Percentiles rank a stretch among this genome's conserved stretches.
phyloP scores from a whole-genome alignment of 2,113 vertebrate genomes.

The Apteryx owenii region DNA sequence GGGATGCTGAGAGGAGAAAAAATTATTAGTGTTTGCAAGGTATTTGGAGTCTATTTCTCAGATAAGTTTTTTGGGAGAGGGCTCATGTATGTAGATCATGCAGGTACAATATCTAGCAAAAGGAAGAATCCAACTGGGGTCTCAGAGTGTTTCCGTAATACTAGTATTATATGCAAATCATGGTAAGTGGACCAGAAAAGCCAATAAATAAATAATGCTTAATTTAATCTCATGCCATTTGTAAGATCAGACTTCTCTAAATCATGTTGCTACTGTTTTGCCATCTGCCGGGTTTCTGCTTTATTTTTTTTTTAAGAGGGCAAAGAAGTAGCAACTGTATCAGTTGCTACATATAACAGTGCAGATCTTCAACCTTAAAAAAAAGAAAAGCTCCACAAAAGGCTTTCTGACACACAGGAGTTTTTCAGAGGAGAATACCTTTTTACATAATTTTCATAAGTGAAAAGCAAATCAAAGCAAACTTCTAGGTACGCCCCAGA shows the following conservation, averaged over 20 bases:
- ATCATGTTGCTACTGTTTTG: neutral
- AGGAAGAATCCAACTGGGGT: neutral
- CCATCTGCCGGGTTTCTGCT: neutral
- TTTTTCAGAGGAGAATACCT: neutral
- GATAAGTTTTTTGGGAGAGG: neutral
- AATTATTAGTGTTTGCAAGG: neutral
- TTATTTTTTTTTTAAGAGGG: neutral
- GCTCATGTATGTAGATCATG: neutral
- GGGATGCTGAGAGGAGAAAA: neutral
- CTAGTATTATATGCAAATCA: neutral
- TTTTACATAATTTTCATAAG: neutral
- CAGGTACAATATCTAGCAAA: neutral
- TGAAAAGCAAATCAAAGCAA: neutral
- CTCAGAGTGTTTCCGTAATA: neutral
- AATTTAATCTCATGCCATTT: neutral
- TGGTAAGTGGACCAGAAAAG: neutral
- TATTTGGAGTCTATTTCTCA: neutral
- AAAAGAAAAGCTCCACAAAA: neutral
- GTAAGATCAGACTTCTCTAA: neutral
- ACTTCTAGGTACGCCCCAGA: neutral
- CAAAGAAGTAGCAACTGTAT: neutral
- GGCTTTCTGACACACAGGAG: neutral
- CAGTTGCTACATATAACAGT: neutral
- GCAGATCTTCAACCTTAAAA: neutral
- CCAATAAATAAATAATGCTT: neutral